Evolutionary conservation across 2,113 vertebrate genomes (phyloP).

Genomic region (Chaetorhynchus papuensis): DNA sequence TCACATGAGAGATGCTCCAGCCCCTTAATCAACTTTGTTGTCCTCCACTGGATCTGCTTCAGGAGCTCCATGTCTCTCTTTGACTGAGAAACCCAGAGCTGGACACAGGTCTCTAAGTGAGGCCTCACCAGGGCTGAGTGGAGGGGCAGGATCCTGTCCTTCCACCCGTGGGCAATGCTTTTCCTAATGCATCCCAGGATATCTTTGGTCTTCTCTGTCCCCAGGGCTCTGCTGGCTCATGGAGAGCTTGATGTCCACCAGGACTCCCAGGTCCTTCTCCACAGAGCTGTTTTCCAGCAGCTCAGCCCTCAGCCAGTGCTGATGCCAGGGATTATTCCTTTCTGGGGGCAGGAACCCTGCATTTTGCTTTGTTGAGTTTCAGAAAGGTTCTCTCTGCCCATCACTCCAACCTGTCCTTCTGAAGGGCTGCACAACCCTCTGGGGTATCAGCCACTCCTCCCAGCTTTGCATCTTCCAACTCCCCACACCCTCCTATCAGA

Average conservation of each 20-base stretch:
- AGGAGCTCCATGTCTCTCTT: rapidly evolving
- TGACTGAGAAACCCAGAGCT: background rate
- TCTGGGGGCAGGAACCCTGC: background rate
- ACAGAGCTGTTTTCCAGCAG: background rate
- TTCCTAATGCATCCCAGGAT: too few species aligned
- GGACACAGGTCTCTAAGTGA: background rate
- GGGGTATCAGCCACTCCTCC: background rate
- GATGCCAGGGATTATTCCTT: background rate
- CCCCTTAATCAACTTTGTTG: background rate
- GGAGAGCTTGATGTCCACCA: background rate
- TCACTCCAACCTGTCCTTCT: background rate
- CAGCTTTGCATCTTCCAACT: background rate
- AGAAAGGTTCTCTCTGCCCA: background rate
- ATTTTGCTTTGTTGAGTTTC: background rate
- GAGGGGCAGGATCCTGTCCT: background rate
- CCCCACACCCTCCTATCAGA: background rate
- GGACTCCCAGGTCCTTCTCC: background rate
- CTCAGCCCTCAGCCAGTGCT: background rate
- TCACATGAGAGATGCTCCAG: background rate
- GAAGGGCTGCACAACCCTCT: background rate
- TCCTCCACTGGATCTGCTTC: background rate
- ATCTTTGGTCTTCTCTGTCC: too few species aligned
- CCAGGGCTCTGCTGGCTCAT: background rate
- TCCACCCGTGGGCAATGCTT: rapidly evolving
- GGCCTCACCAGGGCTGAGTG: background rate